A percentile compares a stretch with the other conserved stretches of the same genome.
Evolutionary conservation across 2,113 vertebrate species (phyloP).

Genomic region (Salvelinus fontinalis): DNA sequence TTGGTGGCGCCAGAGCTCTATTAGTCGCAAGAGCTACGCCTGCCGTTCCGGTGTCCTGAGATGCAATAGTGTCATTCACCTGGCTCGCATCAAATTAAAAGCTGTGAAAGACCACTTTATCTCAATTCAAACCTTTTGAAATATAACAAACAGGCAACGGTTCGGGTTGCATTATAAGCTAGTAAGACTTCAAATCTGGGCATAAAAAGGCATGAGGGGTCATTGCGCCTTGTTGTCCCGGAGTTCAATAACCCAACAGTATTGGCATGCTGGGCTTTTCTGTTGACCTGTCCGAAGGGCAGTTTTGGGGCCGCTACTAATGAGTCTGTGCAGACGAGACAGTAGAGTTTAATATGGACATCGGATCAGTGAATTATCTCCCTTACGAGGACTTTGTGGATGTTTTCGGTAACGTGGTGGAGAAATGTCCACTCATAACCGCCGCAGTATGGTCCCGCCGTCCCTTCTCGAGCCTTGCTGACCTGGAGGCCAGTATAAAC

Average conservation of each 20-base stretch:
- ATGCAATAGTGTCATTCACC: no score
- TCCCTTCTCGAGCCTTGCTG: constrained; percentile 66
- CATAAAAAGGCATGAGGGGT: no score
- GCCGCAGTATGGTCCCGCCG: constrained; percentile 78
- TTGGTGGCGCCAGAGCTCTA: not conserved
- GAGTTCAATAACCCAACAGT: no score
- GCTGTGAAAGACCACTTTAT: not conserved
- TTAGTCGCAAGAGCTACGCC: not conserved
- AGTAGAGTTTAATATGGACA: constrained; percentile 66
- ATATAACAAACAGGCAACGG: not conserved
- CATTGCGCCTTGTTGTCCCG: no score
- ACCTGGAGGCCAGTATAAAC: constrained; percentile 67
- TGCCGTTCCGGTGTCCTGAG: no score
- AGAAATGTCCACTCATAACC: constrained; percentile 77
- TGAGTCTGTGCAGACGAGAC: not conserved
- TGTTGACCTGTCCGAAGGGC: constrained; percentile 32
- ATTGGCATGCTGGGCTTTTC: not conserved
- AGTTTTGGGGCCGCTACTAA: not conserved
- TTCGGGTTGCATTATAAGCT: no score
- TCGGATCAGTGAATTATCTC: constrained; percentile 71
- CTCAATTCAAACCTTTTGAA: not conserved
- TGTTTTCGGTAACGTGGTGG: constrained; percentile 80
- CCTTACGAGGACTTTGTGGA: constrained; percentile 78
- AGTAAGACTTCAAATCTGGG: no score
- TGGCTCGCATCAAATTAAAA: no score